Conservation (phyloP, 2,888 invertebrate genomes). For the Rhodophaea formosa region DNA sequence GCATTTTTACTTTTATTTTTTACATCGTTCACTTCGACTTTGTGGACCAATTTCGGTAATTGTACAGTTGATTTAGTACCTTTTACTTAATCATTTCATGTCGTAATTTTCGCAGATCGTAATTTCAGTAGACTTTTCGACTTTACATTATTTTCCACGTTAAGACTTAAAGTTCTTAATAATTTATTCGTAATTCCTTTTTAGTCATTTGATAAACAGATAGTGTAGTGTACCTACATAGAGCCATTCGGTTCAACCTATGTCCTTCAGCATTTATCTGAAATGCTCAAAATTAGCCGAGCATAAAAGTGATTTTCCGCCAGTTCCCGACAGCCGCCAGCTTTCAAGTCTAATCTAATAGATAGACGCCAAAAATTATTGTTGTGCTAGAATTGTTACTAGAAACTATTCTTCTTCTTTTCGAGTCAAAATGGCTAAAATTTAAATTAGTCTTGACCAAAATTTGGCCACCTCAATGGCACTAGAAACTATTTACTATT, state of each 20-base stretch:
- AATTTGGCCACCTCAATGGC: too few species aligned
- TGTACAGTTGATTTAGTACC: neutral
- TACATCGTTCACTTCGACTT: neutral
- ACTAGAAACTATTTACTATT: neutral
- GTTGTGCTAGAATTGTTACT: too few species aligned
- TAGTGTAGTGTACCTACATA: too few species aligned
- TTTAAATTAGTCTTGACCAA: too few species aligned
- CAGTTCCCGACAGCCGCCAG: neutral
- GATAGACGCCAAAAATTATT: neutral
- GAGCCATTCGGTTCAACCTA: neutral
- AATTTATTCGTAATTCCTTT: too few species aligned
- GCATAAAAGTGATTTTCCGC: neutral
- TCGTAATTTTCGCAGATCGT: neutral
- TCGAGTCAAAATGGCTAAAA: too few species aligned
- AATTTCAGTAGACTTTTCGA: too few species aligned
- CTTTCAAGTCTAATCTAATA: neutral
- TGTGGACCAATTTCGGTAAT: neutral
- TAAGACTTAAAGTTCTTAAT: too few species aligned
- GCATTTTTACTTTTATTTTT: neutral
- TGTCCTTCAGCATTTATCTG: neutral
- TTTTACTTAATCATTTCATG: neutral
- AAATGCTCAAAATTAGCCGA: neutral
- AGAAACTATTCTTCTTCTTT: too few species aligned
- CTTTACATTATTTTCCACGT: too few species aligned
- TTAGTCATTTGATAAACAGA: too few species aligned